A percentile compares a stretch with the other conserved stretches of the same genome.
Conservation (phyloP, 1,140 invertebrate genomes). For the Heliconius hewitsoni region DNA sequence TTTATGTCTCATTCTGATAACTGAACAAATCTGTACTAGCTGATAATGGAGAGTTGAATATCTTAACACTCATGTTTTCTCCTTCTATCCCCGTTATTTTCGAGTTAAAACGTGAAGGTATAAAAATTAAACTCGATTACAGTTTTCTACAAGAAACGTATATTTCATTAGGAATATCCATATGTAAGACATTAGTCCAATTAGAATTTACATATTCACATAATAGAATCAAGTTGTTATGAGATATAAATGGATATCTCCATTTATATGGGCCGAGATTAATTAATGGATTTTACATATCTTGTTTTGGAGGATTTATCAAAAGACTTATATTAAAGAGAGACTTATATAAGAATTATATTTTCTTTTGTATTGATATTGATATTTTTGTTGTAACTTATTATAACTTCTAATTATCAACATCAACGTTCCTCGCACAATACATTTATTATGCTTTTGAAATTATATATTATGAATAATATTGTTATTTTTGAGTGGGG, state of each 20-base stretch:
- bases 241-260: not conserved
- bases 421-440: too few species aligned
- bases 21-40: too few species aligned
- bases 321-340: not conserved
- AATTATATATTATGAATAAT: too few species aligned
- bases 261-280: not conserved
- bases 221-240: slow-evolving; percentile 1
- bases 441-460: too few species aligned
- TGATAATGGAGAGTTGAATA: not conserved
- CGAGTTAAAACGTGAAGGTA: not conserved
- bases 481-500: too few species aligned
- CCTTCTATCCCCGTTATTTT: not conserved
- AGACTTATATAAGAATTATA: not conserved
- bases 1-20: too few species aligned
- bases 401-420: too few species aligned
- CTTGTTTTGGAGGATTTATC: not conserved
- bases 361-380: not conserved
- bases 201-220: slow-evolving; percentile 5
- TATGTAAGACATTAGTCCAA: slow-evolving; percentile 3
- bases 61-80: not conserved
- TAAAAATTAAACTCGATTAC: not conserved
- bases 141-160: not conserved
- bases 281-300: not conserved
- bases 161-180: slow-evolving; percentile 5
- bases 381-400: too few species aligned